These are phyloP conservation scores for Nesogale talazaci DNA, from an alignment of 2,113 vertebrate species.

Conservation along the genomic window DNA sequence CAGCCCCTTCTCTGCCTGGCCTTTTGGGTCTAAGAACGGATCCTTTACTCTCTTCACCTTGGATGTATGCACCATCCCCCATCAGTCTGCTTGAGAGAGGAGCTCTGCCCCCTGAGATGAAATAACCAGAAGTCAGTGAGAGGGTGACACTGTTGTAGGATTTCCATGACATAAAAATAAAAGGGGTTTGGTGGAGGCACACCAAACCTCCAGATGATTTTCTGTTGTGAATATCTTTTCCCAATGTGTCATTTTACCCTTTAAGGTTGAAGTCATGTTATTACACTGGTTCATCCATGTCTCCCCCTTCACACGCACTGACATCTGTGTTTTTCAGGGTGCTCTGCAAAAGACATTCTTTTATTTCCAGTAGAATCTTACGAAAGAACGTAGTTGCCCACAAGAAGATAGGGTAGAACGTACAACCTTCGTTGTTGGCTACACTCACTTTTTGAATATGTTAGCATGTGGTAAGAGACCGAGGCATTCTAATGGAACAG, in stretches of 20 bases:
- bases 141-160: neutral
- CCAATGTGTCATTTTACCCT: neutral
- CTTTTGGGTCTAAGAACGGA: neutral
- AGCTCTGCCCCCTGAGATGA: neutral
- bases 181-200: neutral
- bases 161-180: neutral
- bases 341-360: neutral
- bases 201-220: neutral
- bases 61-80: neutral
- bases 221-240: neutral
- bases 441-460: neutral
- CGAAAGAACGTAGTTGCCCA: neutral
- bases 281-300: neutral
- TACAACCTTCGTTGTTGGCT: neutral
- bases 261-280: neutral
- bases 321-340: neutral
- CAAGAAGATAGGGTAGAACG: neutral
- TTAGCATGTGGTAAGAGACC: neutral
- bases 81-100: neutral
- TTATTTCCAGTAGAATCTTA: neutral
- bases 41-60: neutral
- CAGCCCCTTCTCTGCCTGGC: neutral
- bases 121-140: neutral
- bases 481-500: neutral
- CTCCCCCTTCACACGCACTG: too few relatives aligned